A percentile compares a stretch with the other conserved stretches of the same genome.
These are phyloP conservation scores for Sthenelais limicola DNA, from an alignment of 2,888 invertebrate species.

Conservation along the genomic window DNA sequence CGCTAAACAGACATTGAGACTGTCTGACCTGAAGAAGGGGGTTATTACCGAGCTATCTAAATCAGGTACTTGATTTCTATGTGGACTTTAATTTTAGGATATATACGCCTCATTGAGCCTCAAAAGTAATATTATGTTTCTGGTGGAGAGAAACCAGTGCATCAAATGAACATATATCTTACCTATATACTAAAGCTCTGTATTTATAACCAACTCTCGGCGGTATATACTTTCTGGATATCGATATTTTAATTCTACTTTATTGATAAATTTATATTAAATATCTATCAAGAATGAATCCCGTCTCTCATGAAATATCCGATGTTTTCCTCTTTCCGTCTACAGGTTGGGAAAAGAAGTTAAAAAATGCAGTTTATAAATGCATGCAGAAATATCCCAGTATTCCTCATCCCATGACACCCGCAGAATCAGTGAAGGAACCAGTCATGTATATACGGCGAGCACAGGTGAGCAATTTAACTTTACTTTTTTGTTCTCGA, in stretches of 20 bases:
- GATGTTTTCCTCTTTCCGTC: conserved; percentile 16
- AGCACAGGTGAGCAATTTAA: conserved; percentile 51
- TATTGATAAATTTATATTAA: background rate
- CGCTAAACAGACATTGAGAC: conserved; percentile 57
- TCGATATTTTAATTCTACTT: conserved; percentile 6
- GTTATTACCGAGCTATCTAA: conserved; percentile 59
- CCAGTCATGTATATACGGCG: conserved; percentile 46
- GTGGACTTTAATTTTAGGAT: too few relatives aligned
- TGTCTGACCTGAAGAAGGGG: conserved; percentile 64
- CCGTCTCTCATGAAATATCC: too few relatives aligned
- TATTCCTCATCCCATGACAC: conserved; percentile 46
- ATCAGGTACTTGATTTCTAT: too few relatives aligned
- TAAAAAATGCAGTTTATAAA: conserved; percentile 67
- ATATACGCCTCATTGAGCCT: too few relatives aligned
- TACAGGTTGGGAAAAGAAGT: conserved; percentile 64
- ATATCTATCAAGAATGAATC: too few relatives aligned
- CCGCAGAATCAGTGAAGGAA: conserved; percentile 45
- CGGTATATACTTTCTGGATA: too few relatives aligned
- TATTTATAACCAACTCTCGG: too few relatives aligned
- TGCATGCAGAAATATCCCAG: conserved; percentile 60
- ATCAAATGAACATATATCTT: too few relatives aligned
- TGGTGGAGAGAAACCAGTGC: background rate
- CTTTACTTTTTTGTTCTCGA: too few relatives aligned
- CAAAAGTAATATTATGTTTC: background rate
- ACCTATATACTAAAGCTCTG: too few relatives aligned